These are phyloP conservation scores for Paedocypris sp. DNA, from an alignment of 2,113 vertebrate species.

Conservation along the genomic window DNA sequence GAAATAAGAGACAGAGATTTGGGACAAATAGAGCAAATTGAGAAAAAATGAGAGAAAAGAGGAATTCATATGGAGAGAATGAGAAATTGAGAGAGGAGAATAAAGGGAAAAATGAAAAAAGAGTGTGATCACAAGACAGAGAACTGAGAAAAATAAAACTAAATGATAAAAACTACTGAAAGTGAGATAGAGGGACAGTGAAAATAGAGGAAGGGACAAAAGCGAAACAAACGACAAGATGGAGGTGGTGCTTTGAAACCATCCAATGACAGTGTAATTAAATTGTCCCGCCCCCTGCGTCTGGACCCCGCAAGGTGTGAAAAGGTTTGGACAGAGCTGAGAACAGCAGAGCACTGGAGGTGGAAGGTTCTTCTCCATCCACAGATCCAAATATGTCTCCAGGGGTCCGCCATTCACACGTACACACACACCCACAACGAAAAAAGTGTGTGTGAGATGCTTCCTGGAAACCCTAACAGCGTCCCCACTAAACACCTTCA, in stretches of 20 bases:
- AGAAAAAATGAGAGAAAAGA: too few relatives aligned
- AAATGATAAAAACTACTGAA: too few relatives aligned
- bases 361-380: conserved; percentile 26
- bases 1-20: too few relatives aligned
- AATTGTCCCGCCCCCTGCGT: conserved; percentile 53
- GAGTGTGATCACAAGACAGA: too few relatives aligned
- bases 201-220: neutral
- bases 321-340: conserved; percentile 43
- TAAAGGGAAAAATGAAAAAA: too few relatives aligned
- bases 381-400: conserved; percentile 33
- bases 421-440: neutral
- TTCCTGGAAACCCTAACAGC: neutral
- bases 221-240: conserved; percentile 26
- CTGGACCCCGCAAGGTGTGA: conserved; percentile 46
- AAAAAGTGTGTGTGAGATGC: neutral
- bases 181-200: too few relatives aligned
- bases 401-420: conserved; percentile 32
- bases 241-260: conserved; percentile 58
- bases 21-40: too few relatives aligned
- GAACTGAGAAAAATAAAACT: too few relatives aligned
- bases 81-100: too few relatives aligned
- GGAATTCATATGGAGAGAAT: too few relatives aligned
- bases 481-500: conserved; percentile 34
- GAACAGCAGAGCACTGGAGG: conserved; percentile 21
- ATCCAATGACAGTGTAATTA: conserved; percentile 63